phyloP scores from a whole-genome alignment of 2,797 vertebrate species.

The Hydrophis major region DNA sequence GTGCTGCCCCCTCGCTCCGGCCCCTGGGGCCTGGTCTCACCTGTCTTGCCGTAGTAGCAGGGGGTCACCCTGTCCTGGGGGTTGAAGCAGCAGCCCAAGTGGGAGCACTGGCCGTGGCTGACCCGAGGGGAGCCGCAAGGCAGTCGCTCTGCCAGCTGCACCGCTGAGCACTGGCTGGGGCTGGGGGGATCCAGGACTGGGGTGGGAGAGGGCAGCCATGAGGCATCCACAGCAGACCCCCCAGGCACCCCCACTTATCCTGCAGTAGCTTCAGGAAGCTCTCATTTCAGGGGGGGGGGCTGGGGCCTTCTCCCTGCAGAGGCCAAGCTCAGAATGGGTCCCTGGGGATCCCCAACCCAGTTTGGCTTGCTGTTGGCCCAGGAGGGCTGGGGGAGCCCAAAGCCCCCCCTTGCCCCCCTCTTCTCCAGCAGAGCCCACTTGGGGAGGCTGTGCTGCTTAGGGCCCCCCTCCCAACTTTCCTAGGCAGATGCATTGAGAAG shows the following conservation, averaged over 20 bases:
- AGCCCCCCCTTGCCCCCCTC: not conserved
- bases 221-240: not conserved
- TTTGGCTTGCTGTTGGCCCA: not conserved
- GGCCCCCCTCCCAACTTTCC: not conserved
- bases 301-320: not conserved
- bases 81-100: constrained; percentile 32
- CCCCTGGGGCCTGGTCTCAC: not conserved
- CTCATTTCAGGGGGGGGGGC: not conserved
- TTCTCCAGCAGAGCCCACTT: not conserved
- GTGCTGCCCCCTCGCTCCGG: not conserved
- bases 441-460: not conserved
- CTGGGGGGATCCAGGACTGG: constrained; percentile 34
- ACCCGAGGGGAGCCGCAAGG: not conserved
- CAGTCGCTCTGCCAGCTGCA: not conserved
- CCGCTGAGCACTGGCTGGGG: not conserved
- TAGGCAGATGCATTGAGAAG: not conserved
- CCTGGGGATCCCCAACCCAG: too few relatives aligned
- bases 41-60: constrained; percentile 38
- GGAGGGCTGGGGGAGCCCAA: not conserved
- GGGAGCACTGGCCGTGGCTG: not conserved
- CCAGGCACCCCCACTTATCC: not conserved
- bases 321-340: not conserved
- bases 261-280: not conserved
- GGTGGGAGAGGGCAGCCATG: not conserved
- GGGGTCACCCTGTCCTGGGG: not conserved